Base-by-base conservation (phyloP, 2,888 invertebrate species). In the Himalopsyche tibetana region DNA sequence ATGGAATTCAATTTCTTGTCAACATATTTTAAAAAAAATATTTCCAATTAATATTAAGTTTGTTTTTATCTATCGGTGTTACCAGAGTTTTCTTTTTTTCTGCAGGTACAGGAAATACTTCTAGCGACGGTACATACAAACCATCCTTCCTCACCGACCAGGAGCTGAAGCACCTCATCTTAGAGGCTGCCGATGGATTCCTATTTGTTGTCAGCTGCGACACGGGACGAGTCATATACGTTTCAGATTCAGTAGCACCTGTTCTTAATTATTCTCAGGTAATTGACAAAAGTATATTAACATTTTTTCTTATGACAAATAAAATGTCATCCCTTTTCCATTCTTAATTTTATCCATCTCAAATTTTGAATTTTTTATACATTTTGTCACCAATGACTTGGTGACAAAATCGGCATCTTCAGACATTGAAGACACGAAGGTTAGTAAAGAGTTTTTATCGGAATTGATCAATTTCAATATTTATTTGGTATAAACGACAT, bases 161-260 rank as follows among this genome's bases (percentile, higher is more conserved):
- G 92, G 99, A 99, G 92, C 93, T 99, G 89, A 99, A 99, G 92
- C 99, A 99, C 93, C 94, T 99, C 89, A 99, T 99, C 89, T 94
- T 99, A 89, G 99, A 99, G 94, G 99, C 99, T 55, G 99, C 99
- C 17, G 99, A 99, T 93, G 99, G 99, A 3, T 99, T 99, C 93
- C 94, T 99, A 84, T 95, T 94, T 89, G 98, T 99, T 80, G 97
- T 98, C 74, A 98, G 98, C 90, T 99, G 99, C 93, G 99, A 99
- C 92, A 97, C 98, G 15, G 99, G 99, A 5, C 95, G 98, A 90
- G 96, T 99, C 88, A 98, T 99, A 90, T 99, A 99, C 91, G 99
- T 99, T 83, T 99, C 99, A 82, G 99, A 99, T 93, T 99, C 99
- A 69, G 98, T 99, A 90, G 97, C 98, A 84, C 99, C 99, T 28